Conservation (phyloP, 1,140 invertebrate species). For the Latrodectus geometricus region DNA sequence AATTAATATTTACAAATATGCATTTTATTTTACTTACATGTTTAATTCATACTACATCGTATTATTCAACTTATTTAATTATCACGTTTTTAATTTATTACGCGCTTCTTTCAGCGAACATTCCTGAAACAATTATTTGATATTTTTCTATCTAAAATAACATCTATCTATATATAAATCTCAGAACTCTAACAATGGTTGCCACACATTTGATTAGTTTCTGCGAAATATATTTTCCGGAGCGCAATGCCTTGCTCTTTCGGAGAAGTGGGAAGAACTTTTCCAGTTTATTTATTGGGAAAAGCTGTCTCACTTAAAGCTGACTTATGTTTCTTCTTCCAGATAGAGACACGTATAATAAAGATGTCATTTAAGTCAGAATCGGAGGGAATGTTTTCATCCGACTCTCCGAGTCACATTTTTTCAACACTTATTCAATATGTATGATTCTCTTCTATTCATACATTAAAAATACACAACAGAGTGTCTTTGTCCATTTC, state of each 20-base stretch:
- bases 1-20: too few species aligned
- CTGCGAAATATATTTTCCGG: neutral
- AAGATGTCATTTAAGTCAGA: conserved; percentile 47
- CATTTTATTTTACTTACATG: too few species aligned
- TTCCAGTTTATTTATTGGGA: conserved; percentile 6
- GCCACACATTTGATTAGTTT: conserved; percentile 8
- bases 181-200: neutral
- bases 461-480: conserved; percentile 38
- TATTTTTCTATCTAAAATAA: too few species aligned
- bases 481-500: conserved; percentile 26
- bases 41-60: too few species aligned
- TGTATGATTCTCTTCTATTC: conserved; percentile 19
- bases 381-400: conserved; percentile 13
- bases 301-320: conserved; percentile 4
- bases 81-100: too few species aligned
- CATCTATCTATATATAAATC: neutral
- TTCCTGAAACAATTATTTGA: too few species aligned
- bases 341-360: conserved; percentile 37
- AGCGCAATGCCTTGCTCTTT: neutral
- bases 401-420: conserved; percentile 9
- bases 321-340: conserved; percentile 27
- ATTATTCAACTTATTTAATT: too few species aligned
- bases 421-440: conserved; percentile 44
- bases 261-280: neutral
- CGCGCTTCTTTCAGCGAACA: too few species aligned